These are phyloP conservation scores for Euleptes europaea DNA, from an alignment of 2,113 vertebrate genomes.

Conservation along the genomic window DNA sequence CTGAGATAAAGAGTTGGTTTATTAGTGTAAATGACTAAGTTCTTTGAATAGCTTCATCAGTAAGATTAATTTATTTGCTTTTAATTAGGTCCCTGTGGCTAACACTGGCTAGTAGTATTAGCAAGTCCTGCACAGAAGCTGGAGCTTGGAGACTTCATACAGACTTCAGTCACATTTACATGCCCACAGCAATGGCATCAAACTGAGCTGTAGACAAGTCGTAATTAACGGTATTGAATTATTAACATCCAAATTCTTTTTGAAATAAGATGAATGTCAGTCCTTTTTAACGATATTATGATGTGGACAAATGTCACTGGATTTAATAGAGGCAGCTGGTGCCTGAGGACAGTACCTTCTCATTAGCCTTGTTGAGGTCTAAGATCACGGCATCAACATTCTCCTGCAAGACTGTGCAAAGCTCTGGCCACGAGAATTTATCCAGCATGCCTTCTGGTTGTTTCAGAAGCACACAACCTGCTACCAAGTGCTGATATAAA, in stretches of 20 bases:
- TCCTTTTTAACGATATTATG: slow-evolving; percentile 81
- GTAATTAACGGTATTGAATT: slow-evolving; percentile 98
- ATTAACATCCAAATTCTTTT: slow-evolving; percentile 90
- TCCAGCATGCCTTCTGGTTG: slow-evolving; percentile 83
- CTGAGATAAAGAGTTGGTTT: slow-evolving; percentile 85
- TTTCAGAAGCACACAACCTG: slow-evolving; percentile 88
- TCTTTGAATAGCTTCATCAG: slow-evolving; percentile 97
- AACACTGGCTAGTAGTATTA: slow-evolving; percentile 89
- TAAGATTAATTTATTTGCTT: slow-evolving; percentile 98
- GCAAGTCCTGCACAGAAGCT: slow-evolving; percentile 85
- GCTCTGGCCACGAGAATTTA: slow-evolving; percentile 87
- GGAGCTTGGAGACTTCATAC: slow-evolving; percentile 84
- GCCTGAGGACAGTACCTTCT: slow-evolving; percentile 87
- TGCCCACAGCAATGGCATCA: slow-evolving; percentile 94
- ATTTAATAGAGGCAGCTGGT: slow-evolving; percentile 82
- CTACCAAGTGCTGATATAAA: slow-evolving; percentile 83
- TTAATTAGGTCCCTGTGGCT: slow-evolving; percentile 99
- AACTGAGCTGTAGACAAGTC: slow-evolving; percentile 91
- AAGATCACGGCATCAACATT: slow-evolving; percentile 83
- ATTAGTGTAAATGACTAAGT: slow-evolving; percentile 86
- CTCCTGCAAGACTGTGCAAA: slow-evolving; percentile 81
- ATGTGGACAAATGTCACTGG: slow-evolving; percentile 91
- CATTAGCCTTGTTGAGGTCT: slow-evolving; percentile 90
- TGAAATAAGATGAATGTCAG: slow-evolving; percentile 87
- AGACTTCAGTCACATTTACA: slow-evolving; percentile 93